Evolutionary conservation across 2,888 invertebrate species (phyloP).

Genomic region (Drosophila borealis): DNA sequence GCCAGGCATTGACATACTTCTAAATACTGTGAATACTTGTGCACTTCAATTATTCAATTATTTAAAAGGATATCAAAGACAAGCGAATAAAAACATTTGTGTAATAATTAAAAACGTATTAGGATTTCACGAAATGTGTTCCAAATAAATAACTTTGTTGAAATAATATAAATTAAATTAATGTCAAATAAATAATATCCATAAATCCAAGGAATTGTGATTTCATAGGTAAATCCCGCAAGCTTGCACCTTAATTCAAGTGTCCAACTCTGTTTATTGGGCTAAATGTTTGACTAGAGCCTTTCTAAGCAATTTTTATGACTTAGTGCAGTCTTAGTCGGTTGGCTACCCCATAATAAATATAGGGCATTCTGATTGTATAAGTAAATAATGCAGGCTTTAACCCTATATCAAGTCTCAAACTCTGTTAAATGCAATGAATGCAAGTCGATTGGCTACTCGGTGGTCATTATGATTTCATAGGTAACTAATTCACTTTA

Average conservation of each 20-base stretch:
- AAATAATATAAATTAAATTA: not conserved
- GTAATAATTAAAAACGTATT: not conserved
- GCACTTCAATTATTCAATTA: constrained; percentile 35
- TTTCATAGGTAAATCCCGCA: too few relatives aligned
- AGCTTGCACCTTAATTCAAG: too few relatives aligned
- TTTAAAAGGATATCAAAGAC: constrained; percentile 15
- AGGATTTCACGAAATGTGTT: not conserved
- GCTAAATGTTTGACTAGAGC: too few relatives aligned
- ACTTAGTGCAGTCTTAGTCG: not conserved
- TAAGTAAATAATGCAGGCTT: too few relatives aligned
- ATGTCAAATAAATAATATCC: not conserved
- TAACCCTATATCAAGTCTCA: too few relatives aligned
- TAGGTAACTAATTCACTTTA: not conserved
- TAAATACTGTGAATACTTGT: constrained; percentile 14
- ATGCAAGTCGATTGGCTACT: too few relatives aligned
- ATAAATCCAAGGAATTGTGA: too few relatives aligned
- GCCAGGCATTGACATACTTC: constrained; percentile 46
- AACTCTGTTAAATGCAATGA: too few relatives aligned
- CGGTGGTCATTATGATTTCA: too few relatives aligned
- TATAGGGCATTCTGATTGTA: too few relatives aligned
- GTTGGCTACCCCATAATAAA: too few relatives aligned
- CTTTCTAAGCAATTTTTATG: not conserved
- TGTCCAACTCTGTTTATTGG: too few relatives aligned
- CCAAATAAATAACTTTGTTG: not conserved
- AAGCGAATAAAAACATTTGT: not conserved